Evolutionary conservation across 2,113 vertebrate species (phyloP), one percentile per base, ranked within the genome.

Genomic region (Tupaia chinensis): DNA sequence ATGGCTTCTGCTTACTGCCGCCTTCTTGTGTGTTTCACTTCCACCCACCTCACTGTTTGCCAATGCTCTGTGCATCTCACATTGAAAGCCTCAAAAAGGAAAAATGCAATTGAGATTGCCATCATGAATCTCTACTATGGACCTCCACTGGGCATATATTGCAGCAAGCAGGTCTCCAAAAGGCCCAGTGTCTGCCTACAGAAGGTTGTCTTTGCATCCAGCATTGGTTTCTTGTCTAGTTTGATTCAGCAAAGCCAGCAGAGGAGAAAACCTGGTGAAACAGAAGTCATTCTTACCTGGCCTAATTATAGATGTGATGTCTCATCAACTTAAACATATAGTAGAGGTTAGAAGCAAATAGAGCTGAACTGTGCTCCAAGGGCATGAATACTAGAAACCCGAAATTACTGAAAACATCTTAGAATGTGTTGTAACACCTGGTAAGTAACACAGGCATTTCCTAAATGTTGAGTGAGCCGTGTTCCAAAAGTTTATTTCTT

Each of bases 401-500:
- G 9, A 53, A 32, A 58, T 34, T 73, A 63, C 13, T 93, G 32
- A 83, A 76, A 95, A 13, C 10, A 54, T 80, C 68, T 82, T 86
- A 81, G 56, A 80, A 85, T 81, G 68, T 88, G 54, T 79, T 77
- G 4, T 25, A 76, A 25, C 12, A 9, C 65, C 29, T 82, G 58
- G 9, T 61, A n/a, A 79, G n/a, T 60, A 72, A 69, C 14, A 22
- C 16, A 72, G n/a, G 7, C 56, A 61, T 84, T 94, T 23, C 32
- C 25, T 68, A 79, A 79, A 66, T 96, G 68, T 76, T 58, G 44
- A 94, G 54, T 74, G 34, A 56, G 1, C 61, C 25, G 11, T 32
- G 9, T 88, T 76, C 60, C 63, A 87, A 89, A 96, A 74, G 9
- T n/a, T 4, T 22, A 58, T 76, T 89, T 95, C 56, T 93, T 85